These are phyloP conservation scores for Catonia carolina DNA, from an alignment of 2,888 invertebrate genomes.

Conservation along the genomic window DNA sequence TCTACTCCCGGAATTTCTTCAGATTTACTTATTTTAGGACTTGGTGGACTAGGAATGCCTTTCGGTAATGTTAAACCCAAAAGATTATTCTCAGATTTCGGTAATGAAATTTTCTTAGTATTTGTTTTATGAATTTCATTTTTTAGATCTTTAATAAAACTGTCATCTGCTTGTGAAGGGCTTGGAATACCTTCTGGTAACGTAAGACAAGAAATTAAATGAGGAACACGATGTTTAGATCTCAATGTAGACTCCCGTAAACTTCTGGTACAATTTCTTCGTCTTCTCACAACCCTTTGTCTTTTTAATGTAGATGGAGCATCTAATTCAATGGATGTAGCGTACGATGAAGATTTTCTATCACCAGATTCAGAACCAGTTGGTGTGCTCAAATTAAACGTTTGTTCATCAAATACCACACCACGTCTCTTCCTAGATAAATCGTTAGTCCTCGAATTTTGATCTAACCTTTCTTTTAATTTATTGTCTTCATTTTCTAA, in stretches of 20 bases:
- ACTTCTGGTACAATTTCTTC: slow-evolving; percentile 25
- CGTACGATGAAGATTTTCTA: slow-evolving; percentile 24
- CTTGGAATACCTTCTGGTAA: slow-evolving; percentile 42
- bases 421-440: slow-evolving; percentile 26
- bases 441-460: not conserved
- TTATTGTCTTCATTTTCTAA: not conserved
- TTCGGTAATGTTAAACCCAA: slow-evolving; percentile 22
- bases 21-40: slow-evolving; percentile 37
- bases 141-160: slow-evolving; percentile 7
- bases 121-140: slow-evolving; percentile 27
- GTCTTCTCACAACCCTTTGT: slow-evolving; percentile 30
- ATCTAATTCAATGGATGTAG: slow-evolving; percentile 28
- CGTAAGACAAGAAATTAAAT: slow-evolving; percentile 35
- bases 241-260: slow-evolving; percentile 16
- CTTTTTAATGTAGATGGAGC: slow-evolving; percentile 32
- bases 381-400: slow-evolving; percentile 28
- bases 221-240: slow-evolving; percentile 16
- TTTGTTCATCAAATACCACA: slow-evolving; percentile 29
- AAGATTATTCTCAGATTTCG: slow-evolving; percentile 5
- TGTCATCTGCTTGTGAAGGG: slow-evolving; percentile 34
- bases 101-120: slow-evolving; percentile 44
- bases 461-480: too few relatives aligned
- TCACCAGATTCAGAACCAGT: slow-evolving; percentile 25
- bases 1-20: slow-evolving; percentile 23
- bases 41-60: slow-evolving; percentile 46